These are phyloP conservation scores for Helicoverpa zea DNA, from an alignment of 1,140 invertebrate species.

Conservation along the genomic window DNA sequence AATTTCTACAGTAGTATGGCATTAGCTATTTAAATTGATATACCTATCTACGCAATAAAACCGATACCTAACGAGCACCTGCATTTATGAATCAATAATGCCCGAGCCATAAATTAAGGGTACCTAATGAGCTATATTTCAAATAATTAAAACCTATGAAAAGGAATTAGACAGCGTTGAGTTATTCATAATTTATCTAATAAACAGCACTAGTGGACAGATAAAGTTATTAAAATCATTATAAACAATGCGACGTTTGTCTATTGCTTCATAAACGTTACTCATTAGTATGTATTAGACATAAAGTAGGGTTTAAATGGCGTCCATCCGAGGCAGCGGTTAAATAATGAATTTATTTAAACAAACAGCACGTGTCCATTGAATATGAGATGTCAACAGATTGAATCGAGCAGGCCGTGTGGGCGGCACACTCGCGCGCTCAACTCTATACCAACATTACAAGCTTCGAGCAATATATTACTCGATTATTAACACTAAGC, in stretches of 20 bases:
- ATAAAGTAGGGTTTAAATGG: slow-evolving; percentile 49
- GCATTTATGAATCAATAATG: slow-evolving; percentile 5
- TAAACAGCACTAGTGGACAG: background rate
- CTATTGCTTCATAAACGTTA: slow-evolving; percentile 3
- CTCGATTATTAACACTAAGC: too few species aligned
- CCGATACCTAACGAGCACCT: slow-evolving; percentile 25
- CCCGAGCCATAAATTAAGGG: background rate
- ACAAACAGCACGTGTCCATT: slow-evolving; percentile 70
- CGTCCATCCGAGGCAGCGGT: slow-evolving; percentile 28
- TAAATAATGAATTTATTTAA: slow-evolving; percentile 75
- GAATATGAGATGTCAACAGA: slow-evolving; percentile 77
- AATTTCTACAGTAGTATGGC: background rate
- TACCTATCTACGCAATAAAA: slow-evolving; percentile 1
- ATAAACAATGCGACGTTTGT: background rate
- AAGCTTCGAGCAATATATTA: slow-evolving; percentile 22
- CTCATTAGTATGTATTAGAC: slow-evolving; percentile 25
- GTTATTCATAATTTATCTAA: slow-evolving; percentile 13
- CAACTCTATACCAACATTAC: slow-evolving; percentile 51
- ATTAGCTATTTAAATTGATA: slow-evolving; percentile 10
- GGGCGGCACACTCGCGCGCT: slow-evolving; percentile 54
- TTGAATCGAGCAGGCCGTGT: slow-evolving; percentile 50
- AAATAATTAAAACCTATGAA: slow-evolving; percentile 17
- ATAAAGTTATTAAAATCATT: slow-evolving; percentile 30
- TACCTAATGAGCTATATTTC: slow-evolving; percentile 1
- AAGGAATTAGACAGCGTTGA: background rate